Conservation (phyloP, 2,797 vertebrate species). For the Lacerta bilineata region DNA sequence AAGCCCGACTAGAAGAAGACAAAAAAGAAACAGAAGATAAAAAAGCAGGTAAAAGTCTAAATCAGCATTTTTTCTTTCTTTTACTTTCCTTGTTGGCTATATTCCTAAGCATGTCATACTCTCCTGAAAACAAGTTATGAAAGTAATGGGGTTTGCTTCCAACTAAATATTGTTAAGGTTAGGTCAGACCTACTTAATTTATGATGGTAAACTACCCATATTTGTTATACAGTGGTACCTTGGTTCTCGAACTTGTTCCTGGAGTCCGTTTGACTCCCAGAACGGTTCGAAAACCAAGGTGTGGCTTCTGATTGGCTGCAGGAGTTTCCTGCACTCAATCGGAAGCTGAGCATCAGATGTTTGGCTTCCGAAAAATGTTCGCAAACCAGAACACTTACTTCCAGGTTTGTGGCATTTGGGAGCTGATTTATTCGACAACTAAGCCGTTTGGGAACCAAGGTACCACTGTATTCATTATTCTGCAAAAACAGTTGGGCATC, state of each 20-base stretch:
- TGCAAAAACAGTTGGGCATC: neutral
- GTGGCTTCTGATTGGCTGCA: too few relatives aligned
- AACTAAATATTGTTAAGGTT: neutral
- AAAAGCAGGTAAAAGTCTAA: constrained; percentile 83
- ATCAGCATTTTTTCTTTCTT: neutral
- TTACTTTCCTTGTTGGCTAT: neutral
- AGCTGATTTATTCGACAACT: too few relatives aligned
- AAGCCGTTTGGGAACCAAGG: too few relatives aligned
- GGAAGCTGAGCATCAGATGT: too few relatives aligned
- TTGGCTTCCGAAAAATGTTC: too few relatives aligned
- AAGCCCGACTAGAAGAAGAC: constrained; percentile 89
- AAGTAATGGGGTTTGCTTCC: neutral
- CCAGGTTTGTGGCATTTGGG: too few relatives aligned
- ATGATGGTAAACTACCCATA: too few relatives aligned
- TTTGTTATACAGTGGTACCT: neutral
- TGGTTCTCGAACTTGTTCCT: too few relatives aligned
- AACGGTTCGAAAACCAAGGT: too few relatives aligned
- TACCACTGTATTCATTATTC: neutral
- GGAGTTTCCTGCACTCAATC: too few relatives aligned
- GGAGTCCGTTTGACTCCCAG: too few relatives aligned
- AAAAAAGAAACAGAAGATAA: constrained; percentile 90
- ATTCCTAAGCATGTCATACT: neutral
- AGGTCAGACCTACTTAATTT: neutral
- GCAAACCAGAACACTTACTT: too few relatives aligned
- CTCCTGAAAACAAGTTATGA: neutral